Percentiles rank a stretch among this genome's conserved stretches.
These are phyloP conservation scores for Dione vanillae DNA, from an alignment of 2,888 invertebrate species.

Conservation along the genomic window DNA sequence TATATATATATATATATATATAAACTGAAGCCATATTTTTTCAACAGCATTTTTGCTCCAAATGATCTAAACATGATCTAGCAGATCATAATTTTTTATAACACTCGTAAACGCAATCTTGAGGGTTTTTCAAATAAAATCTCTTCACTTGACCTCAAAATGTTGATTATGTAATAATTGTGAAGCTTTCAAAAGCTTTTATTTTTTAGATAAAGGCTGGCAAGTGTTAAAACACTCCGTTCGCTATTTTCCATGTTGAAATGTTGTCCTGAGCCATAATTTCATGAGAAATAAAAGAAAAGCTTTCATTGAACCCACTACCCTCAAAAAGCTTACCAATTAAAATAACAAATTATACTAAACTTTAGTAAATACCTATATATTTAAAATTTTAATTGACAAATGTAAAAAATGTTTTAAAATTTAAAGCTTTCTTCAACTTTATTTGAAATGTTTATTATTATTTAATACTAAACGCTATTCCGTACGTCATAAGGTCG, in stretches of 20 bases:
- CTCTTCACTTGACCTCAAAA: slow-evolving; percentile 32
- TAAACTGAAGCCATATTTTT: slow-evolving; percentile 21
- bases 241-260: too few relatives aligned
- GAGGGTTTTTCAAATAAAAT: slow-evolving; percentile 5
- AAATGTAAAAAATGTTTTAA: slow-evolving; percentile 20
- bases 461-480: neutral
- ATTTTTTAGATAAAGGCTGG: neutral
- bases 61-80: slow-evolving; percentile 23
- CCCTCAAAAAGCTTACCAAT: neutral
- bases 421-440: slow-evolving; percentile 1
- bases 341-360: slow-evolving; percentile 23
- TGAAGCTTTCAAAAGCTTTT: too few relatives aligned
- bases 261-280: neutral
- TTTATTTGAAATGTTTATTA: neutral
- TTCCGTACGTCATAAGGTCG: fast-evolving
- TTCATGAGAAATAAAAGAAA: neutral
- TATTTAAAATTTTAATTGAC: slow-evolving; percentile 27
- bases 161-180: neutral
- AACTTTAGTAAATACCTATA: slow-evolving; percentile 5
- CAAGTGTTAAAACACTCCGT: neutral
- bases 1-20: too few relatives aligned
- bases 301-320: neutral
- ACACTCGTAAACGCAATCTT: slow-evolving; percentile 25
- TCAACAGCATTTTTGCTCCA: slow-evolving; percentile 17
- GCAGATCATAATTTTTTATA: slow-evolving; percentile 33